Evolutionary conservation across 2,113 vertebrate genomes (phyloP), one percentile per base, ranked within the genome.

Genomic region (Brachirus orientalis): DNA sequence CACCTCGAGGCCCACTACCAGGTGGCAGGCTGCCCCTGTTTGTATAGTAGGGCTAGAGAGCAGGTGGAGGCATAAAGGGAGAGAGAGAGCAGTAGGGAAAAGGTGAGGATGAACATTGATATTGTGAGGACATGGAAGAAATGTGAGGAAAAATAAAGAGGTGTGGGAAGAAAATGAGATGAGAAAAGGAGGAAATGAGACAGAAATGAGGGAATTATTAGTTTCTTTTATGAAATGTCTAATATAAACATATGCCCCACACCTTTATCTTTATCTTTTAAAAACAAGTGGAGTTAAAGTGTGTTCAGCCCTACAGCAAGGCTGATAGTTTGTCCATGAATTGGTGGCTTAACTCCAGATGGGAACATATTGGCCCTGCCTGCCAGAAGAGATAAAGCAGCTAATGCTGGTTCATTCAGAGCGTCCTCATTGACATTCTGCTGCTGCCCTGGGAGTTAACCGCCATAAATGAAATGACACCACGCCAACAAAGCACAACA

Each of bases 21-120:
- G 95, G 94, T 45, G 91, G 87, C 65, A 92, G 94, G 90, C 91
- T 92, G 56, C 94, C 75, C 91, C 95, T 94, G 91, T 93, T 96
- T 83, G 93, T 79, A 86, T 96, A 98, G 92, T 95, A 99, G 90
- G 96, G 94, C 97, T 98, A 78, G 86, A 75, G 75, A 77, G 83
- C 16, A 65, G 73, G 67, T 41, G 53, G 51, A 14, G 17, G 46
- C 8, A 18, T 12, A 28, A 11, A 45, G 8, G 45, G 13, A 4
- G 36, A 46, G 44, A 43, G 43, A 45, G 6, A 17, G 7, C 4
- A 43, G 13, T 1, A 33, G 4, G 10, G 18, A 9, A 46, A 3
- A 46, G 11, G 11, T 33, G 18, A 46, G 33, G 13, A 35, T 4
- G 13, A 38, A 6, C 4, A 44, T 53, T 38, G 16, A 12, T 22